phyloP scores from a whole-genome alignment of 1,140 invertebrate genomes.

The Cepaea nemoralis region DNA sequence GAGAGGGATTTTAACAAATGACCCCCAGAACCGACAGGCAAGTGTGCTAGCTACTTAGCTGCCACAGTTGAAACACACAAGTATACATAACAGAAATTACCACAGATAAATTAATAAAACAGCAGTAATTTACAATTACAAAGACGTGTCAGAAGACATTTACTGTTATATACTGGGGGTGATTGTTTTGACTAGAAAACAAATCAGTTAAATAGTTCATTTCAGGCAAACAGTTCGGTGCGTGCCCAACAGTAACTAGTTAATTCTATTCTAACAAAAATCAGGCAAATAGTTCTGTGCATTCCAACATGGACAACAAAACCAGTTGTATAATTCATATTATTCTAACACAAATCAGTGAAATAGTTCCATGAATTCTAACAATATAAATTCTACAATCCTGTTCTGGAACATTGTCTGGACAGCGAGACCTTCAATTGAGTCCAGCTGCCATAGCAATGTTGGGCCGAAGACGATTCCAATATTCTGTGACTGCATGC shows the following conservation, averaged over 20 bases:
- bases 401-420: slow-evolving; percentile 77
- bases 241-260: not conserved
- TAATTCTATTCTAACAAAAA: not conserved
- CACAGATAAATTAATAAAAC: not conserved
- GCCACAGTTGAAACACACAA: not conserved
- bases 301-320: not conserved
- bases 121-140: too few species aligned
- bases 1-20: not conserved
- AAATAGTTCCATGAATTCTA: slow-evolving; percentile 70
- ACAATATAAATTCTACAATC: slow-evolving; percentile 77
- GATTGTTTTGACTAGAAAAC: too few species aligned
- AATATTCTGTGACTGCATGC: slow-evolving; percentile 93
- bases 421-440: slow-evolving; percentile 75
- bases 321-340: not conserved
- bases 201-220: too few species aligned
- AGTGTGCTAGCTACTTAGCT: not conserved
- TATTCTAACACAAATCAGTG: not conserved
- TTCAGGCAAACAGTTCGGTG: too few species aligned
- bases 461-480: slow-evolving; percentile 95
- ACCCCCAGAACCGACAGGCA: not conserved
- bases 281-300: not conserved
- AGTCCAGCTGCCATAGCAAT: slow-evolving; percentile 79
- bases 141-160: too few species aligned
- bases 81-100: not conserved
- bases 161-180: too few species aligned